These are phyloP conservation scores for Synodontis membranacea DNA, from an alignment of 2,113 vertebrate genomes.

Conservation along the genomic window DNA sequence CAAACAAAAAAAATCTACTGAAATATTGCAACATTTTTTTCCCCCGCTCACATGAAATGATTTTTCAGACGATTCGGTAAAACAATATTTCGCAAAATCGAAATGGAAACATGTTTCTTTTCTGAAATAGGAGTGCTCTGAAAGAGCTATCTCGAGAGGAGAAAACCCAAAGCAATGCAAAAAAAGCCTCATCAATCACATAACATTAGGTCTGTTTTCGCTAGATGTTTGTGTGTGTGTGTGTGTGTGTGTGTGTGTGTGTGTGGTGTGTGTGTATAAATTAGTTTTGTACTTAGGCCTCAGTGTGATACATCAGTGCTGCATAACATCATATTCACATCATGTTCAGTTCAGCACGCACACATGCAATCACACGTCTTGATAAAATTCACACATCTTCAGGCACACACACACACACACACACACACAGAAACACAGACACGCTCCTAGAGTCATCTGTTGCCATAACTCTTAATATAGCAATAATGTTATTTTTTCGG, in stretches of 20 bases:
- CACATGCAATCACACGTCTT: not conserved
- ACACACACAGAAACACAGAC: not conserved
- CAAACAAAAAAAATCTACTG: no score
- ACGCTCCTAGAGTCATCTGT: not conserved
- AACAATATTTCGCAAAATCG: no score
- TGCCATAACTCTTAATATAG: not conserved
- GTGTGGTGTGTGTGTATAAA: not conserved
- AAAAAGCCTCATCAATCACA: no score
- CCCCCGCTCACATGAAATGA: no score
- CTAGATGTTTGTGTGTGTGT: not conserved
- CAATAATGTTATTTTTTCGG: conserved; percentile 21
- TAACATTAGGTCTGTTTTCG: not conserved
- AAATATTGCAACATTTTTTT: no score
- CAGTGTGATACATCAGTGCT: not conserved
- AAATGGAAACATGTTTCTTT: no score
- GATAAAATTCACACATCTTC: not conserved
- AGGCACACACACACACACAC: not conserved
- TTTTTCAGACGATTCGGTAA: no score
- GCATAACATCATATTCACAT: not conserved
- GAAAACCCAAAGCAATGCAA: no score
- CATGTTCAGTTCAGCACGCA: not conserved
- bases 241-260: not conserved
- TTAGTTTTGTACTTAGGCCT: no score
- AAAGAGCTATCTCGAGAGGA: no score
- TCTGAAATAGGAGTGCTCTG: no score